Evolutionary conservation across 2,113 vertebrate species (phyloP), one percentile per base, ranked within the genome.

Genomic region (Cyprinodon tularosa): DNA sequence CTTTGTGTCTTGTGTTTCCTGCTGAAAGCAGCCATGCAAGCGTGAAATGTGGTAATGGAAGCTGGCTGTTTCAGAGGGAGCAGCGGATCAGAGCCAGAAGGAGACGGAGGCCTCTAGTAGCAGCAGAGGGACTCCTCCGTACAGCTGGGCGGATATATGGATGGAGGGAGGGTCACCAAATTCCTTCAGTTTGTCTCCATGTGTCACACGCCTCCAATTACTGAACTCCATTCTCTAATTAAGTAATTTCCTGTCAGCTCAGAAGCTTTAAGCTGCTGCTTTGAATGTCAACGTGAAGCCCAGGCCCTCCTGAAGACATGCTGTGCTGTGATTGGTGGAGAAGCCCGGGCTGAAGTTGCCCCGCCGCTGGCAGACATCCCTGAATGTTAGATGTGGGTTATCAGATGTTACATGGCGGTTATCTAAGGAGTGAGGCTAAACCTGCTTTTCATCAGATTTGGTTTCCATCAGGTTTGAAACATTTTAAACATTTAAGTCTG

Each of bases 21-120:
- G 60, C 72, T 78, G 77, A 85, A 86, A 69, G 79, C 80, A 90
- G 83, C 81, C 86, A 89, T 86, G 88, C 62, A 10, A 83, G 88
- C 91, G 76, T 87, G 81, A 91, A 83, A 89, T 87, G 74, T 83
- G 68, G 82, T 87, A 92, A 92, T 86, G 87, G 79, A 87, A 89
- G 68, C 72, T 47, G 76, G 73, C 83, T 82, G 70, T 81, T 71
- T 84, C 74, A 77, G 75, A 77, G 81, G 71, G 68, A 68, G 81
- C 59, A 13, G 40, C 71, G 77, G 74, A 86, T 78, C 77, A 74
- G 79, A 86, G 67, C 72, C 38, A 12, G 22, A 17, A 66, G 76
- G 20, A 64, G 68, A 82, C 71, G 64, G 73, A 70, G 69, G 62
- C 53, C 59, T 60, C 37, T n/a, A 29, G 72, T 65, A 76, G 63